Conservation (phyloP, 2,888 invertebrate species). For the Lissonota sp. region DNA sequence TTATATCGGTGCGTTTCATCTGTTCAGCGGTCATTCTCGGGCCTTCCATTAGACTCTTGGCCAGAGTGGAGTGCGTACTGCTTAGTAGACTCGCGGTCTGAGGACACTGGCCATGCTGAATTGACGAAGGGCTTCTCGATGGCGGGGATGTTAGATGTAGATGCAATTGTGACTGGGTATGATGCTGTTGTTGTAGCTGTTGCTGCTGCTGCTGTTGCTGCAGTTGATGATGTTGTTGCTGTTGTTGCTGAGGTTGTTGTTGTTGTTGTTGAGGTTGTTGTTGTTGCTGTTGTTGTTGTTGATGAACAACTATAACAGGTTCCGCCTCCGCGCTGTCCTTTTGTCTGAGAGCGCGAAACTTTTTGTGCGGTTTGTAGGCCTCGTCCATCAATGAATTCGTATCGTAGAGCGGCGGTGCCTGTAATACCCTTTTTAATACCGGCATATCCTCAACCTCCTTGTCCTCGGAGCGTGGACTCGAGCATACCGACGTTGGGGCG, state of each 20-base stretch:
- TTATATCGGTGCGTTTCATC: slow-evolving; percentile 95
- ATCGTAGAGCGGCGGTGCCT: slow-evolving; percentile 96
- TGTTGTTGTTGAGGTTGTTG: slow-evolving; percentile 69
- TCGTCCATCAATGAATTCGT: slow-evolving; percentile 97
- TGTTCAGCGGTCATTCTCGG: slow-evolving; percentile 97
- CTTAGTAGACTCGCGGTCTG: slow-evolving; percentile 88
- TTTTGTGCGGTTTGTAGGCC: slow-evolving; percentile 97
- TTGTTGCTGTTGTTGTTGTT: slow-evolving; percentile 83
- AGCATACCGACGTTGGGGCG: slow-evolving; percentile 91
- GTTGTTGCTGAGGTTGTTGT: slow-evolving; percentile 58
- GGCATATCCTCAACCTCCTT: slow-evolving; percentile 96
- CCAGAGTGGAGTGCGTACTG: slow-evolving; percentile 95
- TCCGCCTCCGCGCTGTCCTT: slow-evolving; percentile 93
- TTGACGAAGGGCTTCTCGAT: slow-evolving; percentile 85
- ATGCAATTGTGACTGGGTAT: slow-evolving; percentile 85
- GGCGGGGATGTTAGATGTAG: slow-evolving; percentile 84
- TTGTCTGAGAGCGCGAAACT: slow-evolving; percentile 93
- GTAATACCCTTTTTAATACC: slow-evolving; percentile 95
- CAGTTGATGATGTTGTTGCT: slow-evolving; percentile 71
- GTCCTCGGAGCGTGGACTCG: slow-evolving; percentile 93
- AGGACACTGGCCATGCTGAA: slow-evolving; percentile 77
- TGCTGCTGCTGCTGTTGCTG: slow-evolving; percentile 76
- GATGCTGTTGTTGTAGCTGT: slow-evolving; percentile 71
- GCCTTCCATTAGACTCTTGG: slow-evolving; percentile 96
- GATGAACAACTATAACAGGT: slow-evolving; percentile 85